These are phyloP conservation scores for Solea senegalensis DNA, from an alignment of 2,113 vertebrate species.

Conservation along the genomic window DNA sequence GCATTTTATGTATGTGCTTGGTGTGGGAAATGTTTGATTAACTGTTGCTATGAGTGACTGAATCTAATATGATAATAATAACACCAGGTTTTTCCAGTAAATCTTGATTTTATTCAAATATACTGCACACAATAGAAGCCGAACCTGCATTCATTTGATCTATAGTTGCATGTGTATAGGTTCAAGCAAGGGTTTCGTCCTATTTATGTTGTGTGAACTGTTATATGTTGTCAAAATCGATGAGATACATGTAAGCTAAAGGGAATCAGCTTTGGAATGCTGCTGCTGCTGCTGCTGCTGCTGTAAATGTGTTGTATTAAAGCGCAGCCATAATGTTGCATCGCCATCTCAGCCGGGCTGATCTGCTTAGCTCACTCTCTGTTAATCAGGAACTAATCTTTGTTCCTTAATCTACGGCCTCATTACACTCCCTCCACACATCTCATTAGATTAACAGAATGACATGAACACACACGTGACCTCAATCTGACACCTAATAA, in stretches of 20 bases:
- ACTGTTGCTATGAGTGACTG: not conserved
- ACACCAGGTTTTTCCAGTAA: not conserved
- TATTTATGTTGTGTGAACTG: conserved; percentile 8
- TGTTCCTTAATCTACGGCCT: conserved; percentile 74
- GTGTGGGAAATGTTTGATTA: not conserved
- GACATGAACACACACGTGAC: conserved; percentile 55
- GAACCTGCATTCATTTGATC: conserved; percentile 6
- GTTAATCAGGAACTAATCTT: conserved; percentile 77
- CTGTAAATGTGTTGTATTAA: no score
- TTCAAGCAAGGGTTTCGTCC: conserved; percentile 8
- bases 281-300: no score
- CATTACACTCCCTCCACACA: conserved; percentile 63
- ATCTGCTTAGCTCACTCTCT: conserved; percentile 81
- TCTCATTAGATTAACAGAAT: conserved; percentile 82
- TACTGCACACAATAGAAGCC: not conserved
- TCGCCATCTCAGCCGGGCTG: conserved; percentile 67
- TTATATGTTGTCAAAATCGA: conserved; percentile 38
- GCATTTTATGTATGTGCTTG: no score
- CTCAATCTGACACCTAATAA: conserved; percentile 56
- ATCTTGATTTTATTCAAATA: not conserved
- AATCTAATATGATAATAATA: not conserved
- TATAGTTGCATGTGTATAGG: not conserved
- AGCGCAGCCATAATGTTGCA: conserved; percentile 70
- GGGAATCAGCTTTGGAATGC: conserved; percentile 17
- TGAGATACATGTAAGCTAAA: conserved; percentile 37